A percentile compares a stretch with the other conserved stretches of the same genome.
These are phyloP conservation scores for Rhinoderma darwinii DNA, from an alignment of 2,113 vertebrate species.

Conservation along the genomic window DNA sequence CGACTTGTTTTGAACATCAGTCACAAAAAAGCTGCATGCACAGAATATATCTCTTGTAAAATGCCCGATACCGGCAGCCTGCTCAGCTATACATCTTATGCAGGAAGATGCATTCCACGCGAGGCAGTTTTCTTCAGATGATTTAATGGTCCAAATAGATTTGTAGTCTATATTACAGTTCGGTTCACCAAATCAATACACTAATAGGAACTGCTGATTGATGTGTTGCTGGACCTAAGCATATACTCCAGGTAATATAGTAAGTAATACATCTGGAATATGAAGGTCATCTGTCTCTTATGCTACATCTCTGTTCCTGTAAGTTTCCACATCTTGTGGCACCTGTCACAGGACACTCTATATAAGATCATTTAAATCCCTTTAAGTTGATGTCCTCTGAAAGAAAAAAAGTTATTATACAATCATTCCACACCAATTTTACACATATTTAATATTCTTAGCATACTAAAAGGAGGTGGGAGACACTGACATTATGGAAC, in stretches of 20 bases:
- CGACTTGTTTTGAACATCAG: neutral
- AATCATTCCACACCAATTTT: too few species aligned
- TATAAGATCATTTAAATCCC: too few species aligned
- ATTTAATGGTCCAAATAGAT: constrained; percentile 1
- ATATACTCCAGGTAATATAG: neutral
- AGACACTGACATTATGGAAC: too few species aligned
- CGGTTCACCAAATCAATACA: neutral
- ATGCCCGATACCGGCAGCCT: neutral
- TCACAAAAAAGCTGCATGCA: neutral
- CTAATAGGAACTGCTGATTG: constrained; percentile 1
- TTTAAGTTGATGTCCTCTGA: too few species aligned
- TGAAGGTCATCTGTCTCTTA: neutral
- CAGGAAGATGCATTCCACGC: neutral
- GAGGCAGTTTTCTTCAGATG: neutral
- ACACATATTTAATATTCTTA: too few species aligned
- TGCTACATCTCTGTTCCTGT: neutral
- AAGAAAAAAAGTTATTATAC: too few species aligned
- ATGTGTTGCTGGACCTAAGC: neutral
- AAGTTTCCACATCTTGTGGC: neutral
- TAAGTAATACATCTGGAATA: neutral
- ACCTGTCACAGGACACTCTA: neutral
- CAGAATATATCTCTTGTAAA: neutral
- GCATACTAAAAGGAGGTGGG: too few species aligned
- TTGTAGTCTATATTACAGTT: neutral
- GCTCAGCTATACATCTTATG: neutral